A percentile compares a stretch with the other conserved stretches of the same genome.
These are phyloP conservation scores for Leucophenga maculata DNA, from an alignment of 2,888 invertebrate genomes.

Conservation along the genomic window DNA sequence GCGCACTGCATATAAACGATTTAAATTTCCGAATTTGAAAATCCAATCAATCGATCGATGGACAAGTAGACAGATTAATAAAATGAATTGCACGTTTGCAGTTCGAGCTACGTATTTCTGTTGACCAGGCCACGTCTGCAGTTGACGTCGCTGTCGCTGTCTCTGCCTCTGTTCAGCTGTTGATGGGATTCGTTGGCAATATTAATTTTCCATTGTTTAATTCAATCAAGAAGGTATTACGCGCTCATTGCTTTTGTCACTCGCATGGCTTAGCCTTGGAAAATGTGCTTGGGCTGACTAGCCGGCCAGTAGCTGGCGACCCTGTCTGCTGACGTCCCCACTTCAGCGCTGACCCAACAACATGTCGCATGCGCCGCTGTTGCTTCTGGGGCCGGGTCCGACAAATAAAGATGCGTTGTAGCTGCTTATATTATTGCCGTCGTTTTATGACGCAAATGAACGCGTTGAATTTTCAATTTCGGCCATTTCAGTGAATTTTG, in stretches of 20 bases:
- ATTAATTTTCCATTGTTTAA: constrained; percentile 53
- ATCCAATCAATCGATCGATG: constrained; percentile 15
- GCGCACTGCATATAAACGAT: constrained; percentile 54
- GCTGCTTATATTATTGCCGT: constrained; percentile 45
- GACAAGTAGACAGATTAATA: constrained; percentile 40
- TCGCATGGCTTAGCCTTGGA: constrained; percentile 53
- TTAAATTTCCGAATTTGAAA: constrained; percentile 53
- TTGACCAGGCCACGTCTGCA: constrained; percentile 44
- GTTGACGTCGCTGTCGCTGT: not conserved
- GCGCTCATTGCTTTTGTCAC: constrained; percentile 48
- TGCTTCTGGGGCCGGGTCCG: not conserved
- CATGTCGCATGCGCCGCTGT: not conserved
- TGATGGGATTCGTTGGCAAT: constrained; percentile 59
- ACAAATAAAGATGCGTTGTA: constrained; percentile 42
- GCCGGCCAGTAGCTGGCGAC: too few species aligned
- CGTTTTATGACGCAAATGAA: constrained; percentile 56
- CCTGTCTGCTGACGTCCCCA: not conserved
- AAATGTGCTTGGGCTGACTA: constrained; percentile 43
- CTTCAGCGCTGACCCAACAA: not conserved
- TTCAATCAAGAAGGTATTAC: constrained; percentile 64
- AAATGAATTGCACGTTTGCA: constrained; percentile 36
- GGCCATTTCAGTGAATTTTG: constrained; percentile 47
- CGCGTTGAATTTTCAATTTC: constrained; percentile 48
- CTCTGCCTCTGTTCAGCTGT: constrained; percentile 32
- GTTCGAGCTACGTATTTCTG: not conserved